Evolutionary conservation across 92 coral and sea anemone genomes (phyloP), one percentile per base, ranked within the genome.

Genomic region (Siderastrea siderea): DNA sequence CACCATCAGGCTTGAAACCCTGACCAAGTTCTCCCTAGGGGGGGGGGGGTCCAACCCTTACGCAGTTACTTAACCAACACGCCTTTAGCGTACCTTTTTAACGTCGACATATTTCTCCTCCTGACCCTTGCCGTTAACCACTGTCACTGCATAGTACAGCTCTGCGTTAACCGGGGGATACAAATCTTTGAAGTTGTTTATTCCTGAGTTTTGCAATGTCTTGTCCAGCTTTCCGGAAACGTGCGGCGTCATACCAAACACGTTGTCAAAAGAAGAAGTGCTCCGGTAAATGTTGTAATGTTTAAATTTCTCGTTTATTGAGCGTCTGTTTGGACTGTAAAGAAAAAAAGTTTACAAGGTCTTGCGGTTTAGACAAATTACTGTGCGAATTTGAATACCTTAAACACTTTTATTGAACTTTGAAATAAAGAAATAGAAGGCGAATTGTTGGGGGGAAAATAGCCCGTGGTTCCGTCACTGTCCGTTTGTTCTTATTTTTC

Each of bases 231-330:
- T 62, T 11, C 99, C 99, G 1, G 98, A 90, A 47, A 91, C 96
- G 68, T 88, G 82, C 14, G 99, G 99, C 57, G 12, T 90, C 96
- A 97, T 93, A 3, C 95, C 91, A 17, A 84, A 70, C 75, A 97
- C 95, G 87, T 91, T 82, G 59, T 86, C 15, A 79, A 97, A 97
- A 72, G 72, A 82, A 9, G 72, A 44, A 3, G 79, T 80, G 79
- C 94, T 91, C 74, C 99, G 97, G 80, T 97, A 97, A 85, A 97
- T 93, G 81, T 97, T 97, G 80, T 86, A 97, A 75, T 97, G 87
- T 53, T 87, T 96, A 96, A 97, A 97, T 82, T 97, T 94, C 12
- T 93, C 82, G 91, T 92, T 93, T 47, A 52, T 49, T 73, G 89
- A 81, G 54, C 54, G 84, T 59, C 43, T 78, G 47, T 68, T 69